Evolutionary conservation across 2,797 vertebrate genomes (phyloP).

Genomic region (Darevskia nairensis): DNA sequence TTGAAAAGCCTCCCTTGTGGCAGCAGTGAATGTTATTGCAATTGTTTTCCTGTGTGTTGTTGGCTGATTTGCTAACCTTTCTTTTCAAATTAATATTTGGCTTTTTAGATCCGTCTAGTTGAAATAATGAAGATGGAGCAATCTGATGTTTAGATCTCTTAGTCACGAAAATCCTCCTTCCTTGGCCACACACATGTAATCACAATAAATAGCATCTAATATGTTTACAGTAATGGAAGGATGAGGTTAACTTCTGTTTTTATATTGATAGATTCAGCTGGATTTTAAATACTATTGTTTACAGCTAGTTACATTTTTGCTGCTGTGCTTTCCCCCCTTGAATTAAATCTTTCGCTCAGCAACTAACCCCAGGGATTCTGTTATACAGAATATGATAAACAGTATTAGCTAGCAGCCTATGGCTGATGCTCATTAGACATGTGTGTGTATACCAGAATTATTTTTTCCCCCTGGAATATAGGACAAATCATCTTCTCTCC

Average conservation of each 20-base stretch:
- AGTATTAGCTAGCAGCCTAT: constrained; percentile 76
- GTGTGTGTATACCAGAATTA: constrained; percentile 79
- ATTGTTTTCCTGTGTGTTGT: constrained; percentile 61
- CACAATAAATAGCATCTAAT: constrained; percentile 91
- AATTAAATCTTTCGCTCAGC: constrained; percentile 83
- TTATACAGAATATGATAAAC: constrained; percentile 82
- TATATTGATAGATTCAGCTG: constrained; percentile 85
- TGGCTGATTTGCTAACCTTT: constrained; percentile 76
- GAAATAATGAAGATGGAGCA: constrained; percentile 77
- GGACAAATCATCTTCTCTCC: constrained; percentile 70
- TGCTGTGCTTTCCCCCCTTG: constrained; percentile 81
- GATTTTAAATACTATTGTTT: constrained; percentile 83
- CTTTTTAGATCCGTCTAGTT: constrained; percentile 77
- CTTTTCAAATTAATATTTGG: constrained; percentile 88
- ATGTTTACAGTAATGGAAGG: constrained; percentile 92
- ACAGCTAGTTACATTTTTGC: constrained; percentile 86
- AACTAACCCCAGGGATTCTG: constrained; percentile 80
- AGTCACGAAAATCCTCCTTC: constrained; percentile 87
- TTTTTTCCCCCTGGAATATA: constrained; percentile 75
- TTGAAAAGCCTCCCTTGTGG: constrained; percentile 53
- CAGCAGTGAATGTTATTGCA: constrained; percentile 54
- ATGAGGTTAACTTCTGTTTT: constrained; percentile 85
- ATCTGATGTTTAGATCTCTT: constrained; percentile 84
- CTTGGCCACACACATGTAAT: constrained; percentile 86
- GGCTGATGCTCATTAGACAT: constrained; percentile 71